A percentile compares a stretch with the other conserved stretches of the same genome.
These are phyloP conservation scores for Caprella mutica DNA, from an alignment of 2,888 invertebrate genomes.

Conservation along the genomic window DNA sequence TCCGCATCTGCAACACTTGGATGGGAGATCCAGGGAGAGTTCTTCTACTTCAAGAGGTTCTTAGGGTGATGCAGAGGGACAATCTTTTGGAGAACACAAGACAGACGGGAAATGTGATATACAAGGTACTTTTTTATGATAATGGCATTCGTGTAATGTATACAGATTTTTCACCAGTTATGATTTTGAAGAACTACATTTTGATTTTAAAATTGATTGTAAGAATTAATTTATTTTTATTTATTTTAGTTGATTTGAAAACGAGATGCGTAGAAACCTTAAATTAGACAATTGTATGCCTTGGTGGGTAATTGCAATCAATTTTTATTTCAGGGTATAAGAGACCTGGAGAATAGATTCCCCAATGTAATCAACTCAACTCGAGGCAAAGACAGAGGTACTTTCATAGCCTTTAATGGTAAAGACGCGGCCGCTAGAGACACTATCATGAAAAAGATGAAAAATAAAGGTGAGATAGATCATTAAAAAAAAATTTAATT, in stretches of 20 bases:
- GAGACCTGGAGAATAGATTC: conserved; percentile 16
- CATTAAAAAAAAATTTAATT: too few relatives aligned
- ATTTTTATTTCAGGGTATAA: conserved; percentile 17
- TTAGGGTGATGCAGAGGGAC: conserved; percentile 56
- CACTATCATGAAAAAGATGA: conserved; percentile 19
- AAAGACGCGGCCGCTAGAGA: conserved; percentile 14
- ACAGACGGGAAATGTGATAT: conserved; percentile 17
- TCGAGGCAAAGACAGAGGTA: conserved; percentile 25
- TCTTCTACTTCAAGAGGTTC: conserved; percentile 66
- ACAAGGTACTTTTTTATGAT: conserved; percentile 17
- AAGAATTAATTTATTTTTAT: too few relatives aligned
- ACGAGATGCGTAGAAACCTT: too few relatives aligned
- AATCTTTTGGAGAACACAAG: conserved; percentile 21
- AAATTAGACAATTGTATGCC: too few relatives aligned
- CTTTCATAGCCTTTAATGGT: conserved; percentile 29
- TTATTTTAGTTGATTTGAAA: too few relatives aligned
- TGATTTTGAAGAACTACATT: too few relatives aligned
- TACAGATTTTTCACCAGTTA: too few relatives aligned
- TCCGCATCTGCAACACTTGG: conserved; percentile 97
- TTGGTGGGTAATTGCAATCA: too few relatives aligned
- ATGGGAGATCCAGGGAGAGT: conserved; percentile 96
- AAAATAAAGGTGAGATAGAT: conserved; percentile 21
- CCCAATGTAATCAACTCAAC: conserved; percentile 21
- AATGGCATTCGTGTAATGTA: too few relatives aligned
- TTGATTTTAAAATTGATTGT: too few relatives aligned